Base-by-base conservation (phyloP, 2,888 invertebrate species). In the Dicranocentrus wangi region DNA sequence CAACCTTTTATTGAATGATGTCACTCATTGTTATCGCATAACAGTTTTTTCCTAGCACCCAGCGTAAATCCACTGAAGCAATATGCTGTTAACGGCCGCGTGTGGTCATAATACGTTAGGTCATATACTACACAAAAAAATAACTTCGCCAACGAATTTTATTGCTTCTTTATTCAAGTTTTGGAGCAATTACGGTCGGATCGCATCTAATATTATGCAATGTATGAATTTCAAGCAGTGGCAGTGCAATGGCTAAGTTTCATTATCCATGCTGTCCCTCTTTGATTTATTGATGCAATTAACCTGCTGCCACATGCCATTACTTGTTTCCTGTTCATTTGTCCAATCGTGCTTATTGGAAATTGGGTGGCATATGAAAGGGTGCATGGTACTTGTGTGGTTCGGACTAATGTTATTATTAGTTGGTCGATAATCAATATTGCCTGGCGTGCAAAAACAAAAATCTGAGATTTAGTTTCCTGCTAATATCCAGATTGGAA, bases 261-360 rank as follows among this genome's bases (percentile, higher is more conserved):
- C 39, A 39, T 7, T 39, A 8, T 39, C 39, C 13, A 7, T n/a
- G n/a, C n/a, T n/a, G n/a, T n/a, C n/a, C n/a, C n/a, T 19, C 28
- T 51, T 43, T 68, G 68, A 68, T 68, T 76, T 76, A 76, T 68
- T 55, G 66, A 58, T 58, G 75, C 58, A 76, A 76, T 76, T 76
- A 68, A 68, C 66, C 32, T 65, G 73, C 51, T 58, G 68, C 73
- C 61, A 61, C 21, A 51, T 28, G 43, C 42, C 28, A 72, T 63
- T 61, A 63, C 23, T 42, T 42, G 58, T 23, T 17, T 61, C 28
- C 19, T 32, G 21, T n/a, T n/a, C 61, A 32, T 55, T 25, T 55
- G 21, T 23, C 32, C 28, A 17, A 25, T 17, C 60, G 60, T 19
- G n/a, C 19, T n/a, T 3, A n/a, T n/a, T n/a, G n/a, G n/a, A n/a